Percentiles rank a stretch among this genome's conserved stretches.
phyloP scores from a whole-genome alignment of 2,113 vertebrate genomes.

The Heptranchias perlo region DNA sequence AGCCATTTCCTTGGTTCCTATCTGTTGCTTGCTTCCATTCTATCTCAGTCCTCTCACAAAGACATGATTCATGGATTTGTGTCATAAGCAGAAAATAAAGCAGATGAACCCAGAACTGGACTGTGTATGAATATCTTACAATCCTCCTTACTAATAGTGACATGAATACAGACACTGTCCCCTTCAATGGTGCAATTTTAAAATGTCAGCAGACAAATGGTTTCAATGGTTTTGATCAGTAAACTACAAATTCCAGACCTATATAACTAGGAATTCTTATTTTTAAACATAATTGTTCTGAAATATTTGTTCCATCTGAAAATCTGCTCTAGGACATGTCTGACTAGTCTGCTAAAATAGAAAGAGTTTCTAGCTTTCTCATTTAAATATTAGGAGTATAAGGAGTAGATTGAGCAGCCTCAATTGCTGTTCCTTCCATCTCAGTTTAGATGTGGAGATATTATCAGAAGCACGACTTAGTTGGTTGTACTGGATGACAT shows the following conservation, averaged over 20 bases:
- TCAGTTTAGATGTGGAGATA: conserved; percentile 4
- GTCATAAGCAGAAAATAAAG: conserved; percentile 19
- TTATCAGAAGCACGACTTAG: neutral
- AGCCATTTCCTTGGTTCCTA: neutral
- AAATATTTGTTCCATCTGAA: neutral
- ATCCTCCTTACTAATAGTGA: neutral
- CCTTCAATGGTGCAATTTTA: neutral
- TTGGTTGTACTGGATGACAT: neutral
- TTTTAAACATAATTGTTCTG: neutral
- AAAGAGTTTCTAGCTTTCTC: neutral
- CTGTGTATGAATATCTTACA: neutral
- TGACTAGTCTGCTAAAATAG: neutral
- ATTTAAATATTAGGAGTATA: neutral
- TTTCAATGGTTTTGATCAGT: neutral
- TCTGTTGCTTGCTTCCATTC: neutral
- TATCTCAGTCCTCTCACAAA: conserved; percentile 24
- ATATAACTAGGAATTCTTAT: neutral
- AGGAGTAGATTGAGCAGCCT: neutral
- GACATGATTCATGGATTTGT: neutral
- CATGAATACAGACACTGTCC: neutral
- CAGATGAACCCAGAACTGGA: neutral
- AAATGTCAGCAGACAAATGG: neutral
- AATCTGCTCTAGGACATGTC: neutral
- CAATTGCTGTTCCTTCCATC: neutral
- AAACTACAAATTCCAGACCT: neutral